phyloP scores from a whole-genome alignment of 2,888 invertebrate genomes.

The Halictus quadricinctus region DNA sequence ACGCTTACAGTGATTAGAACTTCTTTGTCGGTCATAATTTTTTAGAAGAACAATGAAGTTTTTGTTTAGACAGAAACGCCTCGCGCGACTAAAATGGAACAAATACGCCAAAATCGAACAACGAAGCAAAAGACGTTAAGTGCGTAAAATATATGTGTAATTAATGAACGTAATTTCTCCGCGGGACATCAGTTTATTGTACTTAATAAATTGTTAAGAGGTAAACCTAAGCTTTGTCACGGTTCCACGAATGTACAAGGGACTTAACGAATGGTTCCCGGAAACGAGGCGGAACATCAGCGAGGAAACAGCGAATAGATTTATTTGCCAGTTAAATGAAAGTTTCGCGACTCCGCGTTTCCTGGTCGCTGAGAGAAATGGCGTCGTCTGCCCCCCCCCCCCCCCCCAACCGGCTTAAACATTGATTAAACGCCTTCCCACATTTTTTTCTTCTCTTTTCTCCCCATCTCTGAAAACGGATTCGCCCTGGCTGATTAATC shows the following conservation, averaged over 20 bases:
- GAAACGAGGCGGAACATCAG: slow-evolving; percentile 18
- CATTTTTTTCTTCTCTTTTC: neutral
- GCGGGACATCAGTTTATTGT: no score
- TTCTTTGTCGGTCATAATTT: neutral
- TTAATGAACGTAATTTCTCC: no score
- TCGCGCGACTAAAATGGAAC: no score
- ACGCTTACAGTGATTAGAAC: no score
- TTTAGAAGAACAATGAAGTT: no score
- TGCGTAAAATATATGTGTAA: no score
- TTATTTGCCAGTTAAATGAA: slow-evolving; percentile 34
- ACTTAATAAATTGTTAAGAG: no score
- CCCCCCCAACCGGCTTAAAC: slow-evolving; percentile 4
- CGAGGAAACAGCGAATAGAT: slow-evolving; percentile 9
- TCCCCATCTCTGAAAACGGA: slow-evolving; percentile 26
- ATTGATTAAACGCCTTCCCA: slow-evolving; percentile 30
- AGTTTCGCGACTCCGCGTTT: slow-evolving; percentile 21
- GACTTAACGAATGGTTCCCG: slow-evolving; percentile 11
- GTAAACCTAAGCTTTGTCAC: neutral
- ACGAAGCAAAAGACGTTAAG: no score
- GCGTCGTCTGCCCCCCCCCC: neutral
- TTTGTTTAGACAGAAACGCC: no score
- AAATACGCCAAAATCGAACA: no score
- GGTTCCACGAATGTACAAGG: neutral
- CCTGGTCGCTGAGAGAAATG: slow-evolving; percentile 24
- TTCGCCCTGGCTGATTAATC: slow-evolving; percentile 31